Percentiles rank a stretch among this genome's conserved stretches.
Conservation (phyloP, 2,797 vertebrate genomes). For the Sebastes miniatus region DNA sequence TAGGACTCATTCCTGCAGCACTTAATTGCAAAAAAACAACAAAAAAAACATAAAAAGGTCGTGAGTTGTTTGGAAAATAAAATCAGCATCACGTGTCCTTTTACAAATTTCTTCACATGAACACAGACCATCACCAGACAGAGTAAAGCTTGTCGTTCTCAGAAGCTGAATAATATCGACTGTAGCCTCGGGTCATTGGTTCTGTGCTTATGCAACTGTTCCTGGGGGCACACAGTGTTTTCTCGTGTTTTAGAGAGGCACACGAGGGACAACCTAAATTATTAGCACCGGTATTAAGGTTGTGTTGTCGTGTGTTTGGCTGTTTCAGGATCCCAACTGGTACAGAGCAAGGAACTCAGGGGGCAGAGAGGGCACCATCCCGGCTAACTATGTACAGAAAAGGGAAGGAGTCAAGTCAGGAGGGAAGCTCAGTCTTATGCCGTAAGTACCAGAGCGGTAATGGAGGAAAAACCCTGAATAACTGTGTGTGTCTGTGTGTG, state of each 20-base stretch:
- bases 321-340: slow-evolving; percentile 95
- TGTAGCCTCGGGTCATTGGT: background rate
- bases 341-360: slow-evolving; percentile 97
- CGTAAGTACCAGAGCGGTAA: slow-evolving; percentile 85
- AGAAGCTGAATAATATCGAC: background rate
- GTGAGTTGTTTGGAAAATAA: background rate
- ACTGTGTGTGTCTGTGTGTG: background rate
- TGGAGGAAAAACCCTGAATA: background rate
- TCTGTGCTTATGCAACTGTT: background rate
- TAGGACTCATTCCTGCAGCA: too few species aligned
- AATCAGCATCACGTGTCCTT: too few species aligned
- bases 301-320: background rate
- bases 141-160: background rate
- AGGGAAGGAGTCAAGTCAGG: slow-evolving; percentile 96
- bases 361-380: slow-evolving; percentile 95
- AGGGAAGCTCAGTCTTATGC: slow-evolving; percentile 98
- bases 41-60: too few species aligned
- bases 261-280: too few species aligned
- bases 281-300: background rate
- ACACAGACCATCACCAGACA: background rate
- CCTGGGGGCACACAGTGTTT: background rate
- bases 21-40: too few species aligned
- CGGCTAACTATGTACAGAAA: slow-evolving; percentile 98
- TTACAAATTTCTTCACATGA: background rate
- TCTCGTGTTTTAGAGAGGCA: background rate